A percentile compares a stretch with the other conserved stretches of the same genome.
Evolutionary conservation across 2,888 invertebrate species (phyloP).

Genomic region (Morpho achilles): DNA sequence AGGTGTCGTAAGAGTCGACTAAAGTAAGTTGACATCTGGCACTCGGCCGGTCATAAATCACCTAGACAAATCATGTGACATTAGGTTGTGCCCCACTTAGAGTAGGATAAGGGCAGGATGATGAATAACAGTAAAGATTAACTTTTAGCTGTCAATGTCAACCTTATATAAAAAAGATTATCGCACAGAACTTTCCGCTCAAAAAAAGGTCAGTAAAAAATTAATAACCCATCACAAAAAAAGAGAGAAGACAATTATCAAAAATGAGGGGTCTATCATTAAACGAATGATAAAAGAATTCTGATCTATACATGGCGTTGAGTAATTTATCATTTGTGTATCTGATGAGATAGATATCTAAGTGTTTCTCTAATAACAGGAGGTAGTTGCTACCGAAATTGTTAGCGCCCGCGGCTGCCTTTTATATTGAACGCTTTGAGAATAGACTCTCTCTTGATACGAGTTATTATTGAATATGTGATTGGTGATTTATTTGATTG

Average conservation of each 20-base stretch:
- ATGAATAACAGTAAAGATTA: slow-evolving; percentile 3
- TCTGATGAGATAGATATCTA: slow-evolving; percentile 34
- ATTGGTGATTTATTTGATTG: slow-evolving; percentile 8
- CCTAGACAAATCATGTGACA: too few species aligned
- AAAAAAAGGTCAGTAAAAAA: slow-evolving; percentile 27
- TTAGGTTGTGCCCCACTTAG: too few species aligned
- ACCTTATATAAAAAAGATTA: slow-evolving; percentile 7
- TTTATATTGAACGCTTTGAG: slow-evolving; percentile 7
- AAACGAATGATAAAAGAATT: slow-evolving; percentile 25
- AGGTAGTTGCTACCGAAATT: slow-evolving; percentile 54
- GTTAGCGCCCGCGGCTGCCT: slow-evolving; percentile 48
- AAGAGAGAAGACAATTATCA: slow-evolving; percentile 43
- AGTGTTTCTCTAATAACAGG: slow-evolving; percentile 35
- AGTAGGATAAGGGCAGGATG: too few species aligned
- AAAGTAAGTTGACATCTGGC: too few species aligned
- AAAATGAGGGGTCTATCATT: slow-evolving; percentile 34
- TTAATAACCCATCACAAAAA: slow-evolving; percentile 46
- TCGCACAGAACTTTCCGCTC: slow-evolving; percentile 22
- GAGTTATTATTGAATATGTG: slow-evolving; percentile 7
- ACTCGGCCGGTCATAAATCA: too few species aligned
- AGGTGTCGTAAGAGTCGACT: too few species aligned
- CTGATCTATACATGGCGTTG: slow-evolving; percentile 24
- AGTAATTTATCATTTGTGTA: slow-evolving; percentile 36
- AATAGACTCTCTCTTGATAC: slow-evolving; percentile 7
- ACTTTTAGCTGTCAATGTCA: slow-evolving; percentile 6